Base-by-base conservation (phyloP, 2,113 vertebrate genomes). In the Myanophis thanlyinensis region DNA sequence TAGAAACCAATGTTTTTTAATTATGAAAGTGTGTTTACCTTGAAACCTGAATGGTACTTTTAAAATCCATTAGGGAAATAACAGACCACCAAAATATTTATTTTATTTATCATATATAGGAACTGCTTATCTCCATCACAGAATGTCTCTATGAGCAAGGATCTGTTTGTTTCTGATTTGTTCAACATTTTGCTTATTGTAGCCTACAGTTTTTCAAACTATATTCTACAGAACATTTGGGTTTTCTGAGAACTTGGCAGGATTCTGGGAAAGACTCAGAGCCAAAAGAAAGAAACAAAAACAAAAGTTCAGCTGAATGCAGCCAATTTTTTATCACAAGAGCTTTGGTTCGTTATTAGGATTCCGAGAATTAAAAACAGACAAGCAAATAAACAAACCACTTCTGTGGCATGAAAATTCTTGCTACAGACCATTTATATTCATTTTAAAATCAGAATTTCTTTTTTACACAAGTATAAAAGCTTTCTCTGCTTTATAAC, bases 31-130 rank as follows among this genome's bases (percentile, higher is more conserved):
- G 13, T 35, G 62, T 73, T 12, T 35, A 73, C 62, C n/a, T 73
- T 35, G 62, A 73, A 73, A 92, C 92, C 85, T 84, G 93, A 91
- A 93, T 51, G 88, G 92, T 22, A 94, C 95, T 95, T 96, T 88
- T 40, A 95, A 59, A 93, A 94, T 91, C 96, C 89, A 93, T 94
- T 91, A 94, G 90, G 91, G 90, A 93, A 94, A 94, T 51, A 0
- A 92, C 12, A 93, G 3, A 35, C 44, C 44, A 89, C 92, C 15
- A 40, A 1, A 85, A n/a, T 46, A 73, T 13, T n/a, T 67, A 67
- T 67, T n/a, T 67, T 67, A 67, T 67, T 67, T n/a, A 67, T 67
- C 30, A n/a, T n/a, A n/a, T 67, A n/a, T 30, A 30, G 56, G 10
- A 62, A 62, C 59, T 62, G 30, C 59, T 62, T 4, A 62, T 62